A percentile compares a stretch with the other conserved stretches of the same genome.
These are phyloP conservation scores for Diplolepis rosae DNA, from an alignment of 2,888 invertebrate genomes.

Conservation along the genomic window DNA sequence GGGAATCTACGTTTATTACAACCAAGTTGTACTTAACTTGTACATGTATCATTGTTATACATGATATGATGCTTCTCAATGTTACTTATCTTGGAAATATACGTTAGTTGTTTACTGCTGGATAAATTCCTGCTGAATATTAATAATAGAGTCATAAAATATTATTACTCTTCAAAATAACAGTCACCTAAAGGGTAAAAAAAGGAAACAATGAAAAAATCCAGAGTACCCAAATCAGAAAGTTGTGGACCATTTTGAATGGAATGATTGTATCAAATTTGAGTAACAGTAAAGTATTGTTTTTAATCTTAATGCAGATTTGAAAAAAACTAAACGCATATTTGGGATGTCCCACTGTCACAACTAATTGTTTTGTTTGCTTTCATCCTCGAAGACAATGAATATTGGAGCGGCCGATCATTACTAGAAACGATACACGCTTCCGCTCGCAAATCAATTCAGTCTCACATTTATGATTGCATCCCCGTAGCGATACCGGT, in stretches of 20 bases:
- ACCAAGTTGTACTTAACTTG: background rate
- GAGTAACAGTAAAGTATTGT: too few species aligned
- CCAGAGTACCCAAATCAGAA: too few species aligned
- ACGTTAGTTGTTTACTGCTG: too few species aligned
- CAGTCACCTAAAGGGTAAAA: too few species aligned
- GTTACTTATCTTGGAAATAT: background rate
- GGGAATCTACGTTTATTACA: slow-evolving; percentile 10
- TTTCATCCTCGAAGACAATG: background rate
- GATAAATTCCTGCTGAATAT: too few species aligned
- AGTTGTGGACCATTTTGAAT: too few species aligned
- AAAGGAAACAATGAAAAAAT: too few species aligned
- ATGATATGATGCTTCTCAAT: background rate
- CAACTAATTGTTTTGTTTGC: slow-evolving; percentile 5
- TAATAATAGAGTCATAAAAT: too few species aligned
- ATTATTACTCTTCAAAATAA: too few species aligned
- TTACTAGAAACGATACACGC: slow-evolving; percentile 70
- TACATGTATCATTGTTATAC: background rate
- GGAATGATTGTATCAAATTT: too few species aligned
- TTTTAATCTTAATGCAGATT: too few species aligned
- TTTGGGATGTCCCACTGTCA: background rate
- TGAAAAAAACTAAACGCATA: background rate
- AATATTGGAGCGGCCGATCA: slow-evolving; percentile 60
- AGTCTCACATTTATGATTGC: slow-evolving; percentile 69
- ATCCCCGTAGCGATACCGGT: slow-evolving; percentile 64
- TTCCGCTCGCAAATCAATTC: slow-evolving; percentile 73